Evolutionary conservation across 2,888 invertebrate species (phyloP), one percentile per base, ranked within the genome.

Genomic region (Rotaria macrura): DNA sequence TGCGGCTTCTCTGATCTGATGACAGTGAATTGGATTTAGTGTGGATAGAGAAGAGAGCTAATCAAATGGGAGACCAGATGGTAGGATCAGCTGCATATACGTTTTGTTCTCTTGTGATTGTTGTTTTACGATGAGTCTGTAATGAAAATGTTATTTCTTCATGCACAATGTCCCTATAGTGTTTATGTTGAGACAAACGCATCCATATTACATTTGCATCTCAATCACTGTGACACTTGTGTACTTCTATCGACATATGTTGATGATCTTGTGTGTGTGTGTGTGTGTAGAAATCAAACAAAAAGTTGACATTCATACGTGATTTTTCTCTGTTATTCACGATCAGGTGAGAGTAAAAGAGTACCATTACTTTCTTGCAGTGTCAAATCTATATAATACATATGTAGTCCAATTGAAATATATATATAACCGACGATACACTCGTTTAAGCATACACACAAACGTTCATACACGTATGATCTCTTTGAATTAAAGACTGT

Each of bases 41-140:
- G 12, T 65, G 34, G 34, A 34, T 65, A 65, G 17, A 65, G 17
- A 12, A 47, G 9, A 47, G 47, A 65, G 34, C 20, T 65, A 65
- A 65, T 65, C 65, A 65, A 65, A 65, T 20, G 65, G 65, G 65
- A 65, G 65, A 34, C 65, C 65, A 65, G 65, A 65, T 65, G 65
- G 65, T 29, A 20, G 65, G 17, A 65, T 65, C 65, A 65, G 34
- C 34, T 65, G 65, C 34, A 65, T 65, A 38, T 34, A 65, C 34
- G n/a, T 65, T 6, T 65, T 20, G 4, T 20, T 34, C 34, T 65
- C 34, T 65, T 34, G 65, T 65, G 65, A 65, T 6, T 65, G 65
- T 65, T 20, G 17, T 65, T 34, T 65, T 65, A 65, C 20, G 29
- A 29, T 34, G 17, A 65, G 34, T 65, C 34, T 65, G 20, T 65